Conservation (phyloP, 92 coral and sea anemone genomes). For the Palythoa grandis region DNA sequence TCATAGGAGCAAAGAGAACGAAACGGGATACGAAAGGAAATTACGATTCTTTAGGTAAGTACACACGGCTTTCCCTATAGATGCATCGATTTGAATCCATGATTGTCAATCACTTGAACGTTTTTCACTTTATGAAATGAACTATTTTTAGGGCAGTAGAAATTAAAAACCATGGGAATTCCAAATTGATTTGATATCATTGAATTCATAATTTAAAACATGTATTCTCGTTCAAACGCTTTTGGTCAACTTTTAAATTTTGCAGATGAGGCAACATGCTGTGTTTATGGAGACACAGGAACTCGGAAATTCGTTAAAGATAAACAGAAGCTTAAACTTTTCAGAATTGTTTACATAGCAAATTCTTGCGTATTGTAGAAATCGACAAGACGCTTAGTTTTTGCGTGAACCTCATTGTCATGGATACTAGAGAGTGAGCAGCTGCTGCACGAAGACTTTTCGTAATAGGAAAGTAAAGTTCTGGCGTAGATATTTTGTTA, state of each 20-base stretch:
- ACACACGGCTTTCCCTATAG: neutral
- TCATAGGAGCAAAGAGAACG: conserved; percentile 56
- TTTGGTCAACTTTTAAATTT: neutral
- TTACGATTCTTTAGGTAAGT: conserved; percentile 19
- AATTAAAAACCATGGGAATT: neutral
- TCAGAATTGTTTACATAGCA: neutral
- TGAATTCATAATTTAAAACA: neutral
- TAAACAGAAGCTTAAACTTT: neutral
- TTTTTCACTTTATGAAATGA: neutral
- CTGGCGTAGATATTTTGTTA: too few relatives aligned
- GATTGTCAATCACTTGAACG: neutral
- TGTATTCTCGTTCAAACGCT: neutral
- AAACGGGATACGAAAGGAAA: conserved; percentile 27
- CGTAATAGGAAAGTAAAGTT: neutral
- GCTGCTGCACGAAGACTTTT: neutral
- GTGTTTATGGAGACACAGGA: conserved; percentile 24
- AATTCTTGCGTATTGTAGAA: neutral
- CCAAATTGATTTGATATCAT: neutral
- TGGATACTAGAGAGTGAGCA: neutral
- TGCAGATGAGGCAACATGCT: neutral
- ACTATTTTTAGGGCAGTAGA: neutral
- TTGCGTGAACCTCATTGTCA: neutral
- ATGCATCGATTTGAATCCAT: neutral
- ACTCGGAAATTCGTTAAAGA: neutral
- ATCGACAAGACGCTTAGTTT: neutral